Evolutionary conservation across 1,140 invertebrate genomes (phyloP).

Genomic region (Brachionus paranguensis): DNA sequence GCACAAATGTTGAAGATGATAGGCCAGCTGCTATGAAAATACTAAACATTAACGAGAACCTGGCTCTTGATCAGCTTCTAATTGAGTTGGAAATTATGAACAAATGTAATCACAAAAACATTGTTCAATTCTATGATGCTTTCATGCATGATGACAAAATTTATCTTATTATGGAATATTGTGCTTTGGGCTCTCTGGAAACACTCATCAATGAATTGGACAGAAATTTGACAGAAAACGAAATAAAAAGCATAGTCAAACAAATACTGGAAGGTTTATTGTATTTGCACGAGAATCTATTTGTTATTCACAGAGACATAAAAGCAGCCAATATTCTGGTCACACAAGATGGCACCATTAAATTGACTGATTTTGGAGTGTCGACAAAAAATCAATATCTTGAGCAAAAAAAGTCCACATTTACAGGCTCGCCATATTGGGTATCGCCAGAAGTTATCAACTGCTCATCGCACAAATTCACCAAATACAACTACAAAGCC

Average conservation of each 20-base stretch:
- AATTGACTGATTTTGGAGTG: conserved; percentile 63
- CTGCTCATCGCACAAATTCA: conserved; percentile 13
- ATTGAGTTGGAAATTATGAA: conserved; percentile 97
- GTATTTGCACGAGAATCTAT: conserved; percentile 74
- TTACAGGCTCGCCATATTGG: conserved; percentile 97
- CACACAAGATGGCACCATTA: conserved; percentile 92
- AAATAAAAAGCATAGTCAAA: conserved; percentile 89
- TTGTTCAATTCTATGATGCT: conserved; percentile 29
- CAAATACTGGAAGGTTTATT: conserved; percentile 67
- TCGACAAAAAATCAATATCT: conserved; percentile 71
- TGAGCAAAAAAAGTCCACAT: conserved; percentile 61
- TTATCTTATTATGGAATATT: conserved; percentile 68
- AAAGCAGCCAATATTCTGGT: conserved; percentile 98
- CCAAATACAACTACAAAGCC: conserved; percentile 69
- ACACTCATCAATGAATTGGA: conserved; percentile 75
- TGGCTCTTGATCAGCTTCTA: conserved; percentile 93
- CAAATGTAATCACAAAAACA: conserved; percentile 79
- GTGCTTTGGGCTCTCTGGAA: conserved; percentile 93
- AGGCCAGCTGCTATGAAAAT: conserved; percentile 88
- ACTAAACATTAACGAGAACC: conserved; percentile 88
- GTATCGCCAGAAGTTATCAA: conserved; percentile 76
- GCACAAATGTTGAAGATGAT: conserved; percentile 71
- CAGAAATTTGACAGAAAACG: conserved; percentile 69
- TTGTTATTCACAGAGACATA: conserved; percentile 84
- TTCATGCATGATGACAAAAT: conserved; percentile 33